Percentiles rank a stretch among this genome's conserved stretches.
These are phyloP conservation scores for Varanus salvator DNA, from an alignment of 2,113 vertebrate species.

Conservation along the genomic window DNA sequence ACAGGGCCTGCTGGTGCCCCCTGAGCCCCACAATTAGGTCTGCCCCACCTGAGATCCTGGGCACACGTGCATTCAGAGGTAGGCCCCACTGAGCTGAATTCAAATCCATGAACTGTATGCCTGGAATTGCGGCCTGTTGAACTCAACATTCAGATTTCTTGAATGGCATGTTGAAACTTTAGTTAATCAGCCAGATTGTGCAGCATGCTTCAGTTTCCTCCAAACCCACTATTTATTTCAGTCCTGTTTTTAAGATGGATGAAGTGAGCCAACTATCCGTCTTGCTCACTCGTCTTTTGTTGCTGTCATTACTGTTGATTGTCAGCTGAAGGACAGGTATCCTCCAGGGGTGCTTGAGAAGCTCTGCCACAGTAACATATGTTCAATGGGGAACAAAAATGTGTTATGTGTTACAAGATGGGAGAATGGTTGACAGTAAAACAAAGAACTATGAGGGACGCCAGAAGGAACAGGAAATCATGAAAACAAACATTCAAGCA, in stretches of 20 bases:
- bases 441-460: slow-evolving; percentile 37
- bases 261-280: slow-evolving; percentile 22
- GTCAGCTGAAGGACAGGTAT: slow-evolving; percentile 59
- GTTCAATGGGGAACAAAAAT: slow-evolving; percentile 36
- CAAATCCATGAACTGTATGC: neutral
- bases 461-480: slow-evolving; percentile 42
- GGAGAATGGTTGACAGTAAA: slow-evolving; percentile 52
- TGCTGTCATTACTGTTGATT: slow-evolving; percentile 42
- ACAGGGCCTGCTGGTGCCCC: no score
- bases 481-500: slow-evolving; percentile 31
- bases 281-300: neutral
- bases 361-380: slow-evolving; percentile 59
- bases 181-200: neutral
- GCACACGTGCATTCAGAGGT: neutral
- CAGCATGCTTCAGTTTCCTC: neutral
- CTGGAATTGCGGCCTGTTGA: neutral
- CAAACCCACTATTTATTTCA: slow-evolving; percentile 18
- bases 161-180: slow-evolving; percentile 14
- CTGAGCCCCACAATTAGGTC: no score
- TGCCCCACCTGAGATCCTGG: no score
- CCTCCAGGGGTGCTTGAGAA: slow-evolving; percentile 51
- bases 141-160: neutral
- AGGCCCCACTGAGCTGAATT: neutral
- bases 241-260: slow-evolving; percentile 44
- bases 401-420: slow-evolving; percentile 24